Evolutionary conservation across 2,797 vertebrate genomes (phyloP).

Genomic region (Coilia nasus): DNA sequence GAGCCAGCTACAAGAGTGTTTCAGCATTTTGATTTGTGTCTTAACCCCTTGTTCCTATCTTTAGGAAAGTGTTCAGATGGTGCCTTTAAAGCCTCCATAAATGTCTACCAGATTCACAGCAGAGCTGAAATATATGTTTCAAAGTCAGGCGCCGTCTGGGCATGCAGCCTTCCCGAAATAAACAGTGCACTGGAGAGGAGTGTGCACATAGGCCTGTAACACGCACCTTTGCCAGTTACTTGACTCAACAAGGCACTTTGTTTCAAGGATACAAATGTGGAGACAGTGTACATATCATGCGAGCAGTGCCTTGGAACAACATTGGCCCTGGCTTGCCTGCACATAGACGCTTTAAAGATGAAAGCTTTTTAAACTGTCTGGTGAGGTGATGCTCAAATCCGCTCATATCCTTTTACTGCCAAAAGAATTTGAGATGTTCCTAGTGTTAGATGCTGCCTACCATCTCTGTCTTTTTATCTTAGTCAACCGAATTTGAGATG

Average conservation of each 20-base stretch:
- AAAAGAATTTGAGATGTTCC: slow-evolving; percentile 11
- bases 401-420: neutral
- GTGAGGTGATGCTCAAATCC: slow-evolving; percentile 19
- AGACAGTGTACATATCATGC: neutral
- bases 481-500: neutral
- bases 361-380: slow-evolving; percentile 17
- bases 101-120: neutral
- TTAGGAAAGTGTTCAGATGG: neutral
- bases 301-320: neutral
- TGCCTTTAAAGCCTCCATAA: neutral
- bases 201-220: neutral
- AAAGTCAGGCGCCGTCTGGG: neutral
- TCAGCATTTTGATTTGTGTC: neutral
- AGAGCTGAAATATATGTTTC: neutral
- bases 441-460: neutral
- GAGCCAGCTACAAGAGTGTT: neutral
- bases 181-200: neutral
- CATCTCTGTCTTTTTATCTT: neutral
- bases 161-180: neutral
- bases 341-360: neutral
- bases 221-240: neutral
- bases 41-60: neutral
- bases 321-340: neutral
- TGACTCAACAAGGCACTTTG: slow-evolving; percentile 2
- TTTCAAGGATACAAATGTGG: neutral